phyloP scores from a whole-genome alignment of 1,140 invertebrate genomes.

The Drosophila ironensis region DNA sequence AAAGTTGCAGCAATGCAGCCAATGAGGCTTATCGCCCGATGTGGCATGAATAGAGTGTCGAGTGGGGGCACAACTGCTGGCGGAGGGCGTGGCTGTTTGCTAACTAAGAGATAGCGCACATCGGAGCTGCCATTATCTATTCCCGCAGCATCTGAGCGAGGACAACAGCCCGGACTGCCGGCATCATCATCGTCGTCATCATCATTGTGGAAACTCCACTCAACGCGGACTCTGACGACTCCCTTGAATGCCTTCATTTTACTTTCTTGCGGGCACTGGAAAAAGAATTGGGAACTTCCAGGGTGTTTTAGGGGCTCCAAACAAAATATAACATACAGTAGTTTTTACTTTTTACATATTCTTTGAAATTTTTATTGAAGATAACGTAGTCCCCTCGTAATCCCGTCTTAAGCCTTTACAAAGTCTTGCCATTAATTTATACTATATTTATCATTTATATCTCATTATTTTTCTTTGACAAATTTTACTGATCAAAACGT shows the following conservation, averaged over 20 bases:
- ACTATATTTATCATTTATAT: too few species aligned
- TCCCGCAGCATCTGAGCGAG: not conserved
- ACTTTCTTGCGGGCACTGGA: slow-evolving; percentile 22
- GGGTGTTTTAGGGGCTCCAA: not conserved
- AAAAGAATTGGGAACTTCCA: not conserved
- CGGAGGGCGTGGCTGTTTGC: not conserved
- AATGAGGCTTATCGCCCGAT: slow-evolving; percentile 22
- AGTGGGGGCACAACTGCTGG: not conserved
- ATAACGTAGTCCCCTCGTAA: too few species aligned
- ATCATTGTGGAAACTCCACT: not conserved
- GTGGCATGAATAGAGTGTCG: slow-evolving; percentile 5
- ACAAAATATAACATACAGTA: too few species aligned
- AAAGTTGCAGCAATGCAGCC: slow-evolving; percentile 10
- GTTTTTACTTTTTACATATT: too few species aligned
- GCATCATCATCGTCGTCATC: slow-evolving; percentile 2
- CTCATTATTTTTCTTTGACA: too few species aligned
- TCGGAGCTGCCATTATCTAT: slow-evolving; percentile 5
- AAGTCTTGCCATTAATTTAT: too few species aligned
- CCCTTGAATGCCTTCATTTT: slow-evolving; percentile 20
- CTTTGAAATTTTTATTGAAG: too few species aligned
- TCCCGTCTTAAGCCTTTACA: too few species aligned
- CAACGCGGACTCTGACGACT: not conserved
- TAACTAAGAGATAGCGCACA: slow-evolving; percentile 18
- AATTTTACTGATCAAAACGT: too few species aligned
- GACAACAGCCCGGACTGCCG: not conserved